Evolutionary conservation across 2,888 invertebrate genomes (phyloP), one percentile per base, ranked within the genome.

Genomic region (Tiphia femorata): DNA sequence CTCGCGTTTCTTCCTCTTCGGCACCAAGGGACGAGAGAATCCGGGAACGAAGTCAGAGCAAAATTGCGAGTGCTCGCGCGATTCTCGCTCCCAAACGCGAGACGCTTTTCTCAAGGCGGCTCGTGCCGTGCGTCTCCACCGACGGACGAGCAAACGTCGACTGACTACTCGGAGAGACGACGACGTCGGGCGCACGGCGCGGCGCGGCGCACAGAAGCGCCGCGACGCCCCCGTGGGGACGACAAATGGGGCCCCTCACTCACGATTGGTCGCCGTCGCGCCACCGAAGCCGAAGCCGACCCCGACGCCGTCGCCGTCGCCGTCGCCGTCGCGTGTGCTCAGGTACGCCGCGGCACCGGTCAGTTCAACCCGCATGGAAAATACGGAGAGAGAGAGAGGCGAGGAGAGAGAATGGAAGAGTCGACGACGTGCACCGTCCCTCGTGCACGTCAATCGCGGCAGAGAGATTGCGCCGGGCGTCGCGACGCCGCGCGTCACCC

Each of bases 131-230:
- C 67, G 49, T 60, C 70, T 57, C 57, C 37, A 58, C 52, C 52
- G 56, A 52, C 56, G 35, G 51, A 44, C 66, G 60, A 49, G 37
- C 63, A 54, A 63, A 56, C 66, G 52, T 52, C 58, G 68, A 68
- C 68, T 68, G 62, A 68, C 55, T 49, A 10, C 25, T n/a, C n/a
- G n/a, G n/a, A n/a, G n/a, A n/a, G n/a, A n/a, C n/a, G n/a, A n/a
- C n/a, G n/a, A n/a, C n/a, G n/a, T n/a, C 3, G 30, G 3, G 2
- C 12, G 33, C 12, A 6, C 12, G 12, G 4, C 8, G 5, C 25
- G 25, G 25, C 25, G 6, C n/a, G 3, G 12, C 1, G 12, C 12
- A 14, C 33, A 14, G 33, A n/a, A 3, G 33, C 33, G 33, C 14
- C 33, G 6, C 33, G 33, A 33, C 33, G 33, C 33, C 14, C n/a